phyloP scores from a whole-genome alignment of 2,113 vertebrate species.

The Odocoileus hemionus region DNA sequence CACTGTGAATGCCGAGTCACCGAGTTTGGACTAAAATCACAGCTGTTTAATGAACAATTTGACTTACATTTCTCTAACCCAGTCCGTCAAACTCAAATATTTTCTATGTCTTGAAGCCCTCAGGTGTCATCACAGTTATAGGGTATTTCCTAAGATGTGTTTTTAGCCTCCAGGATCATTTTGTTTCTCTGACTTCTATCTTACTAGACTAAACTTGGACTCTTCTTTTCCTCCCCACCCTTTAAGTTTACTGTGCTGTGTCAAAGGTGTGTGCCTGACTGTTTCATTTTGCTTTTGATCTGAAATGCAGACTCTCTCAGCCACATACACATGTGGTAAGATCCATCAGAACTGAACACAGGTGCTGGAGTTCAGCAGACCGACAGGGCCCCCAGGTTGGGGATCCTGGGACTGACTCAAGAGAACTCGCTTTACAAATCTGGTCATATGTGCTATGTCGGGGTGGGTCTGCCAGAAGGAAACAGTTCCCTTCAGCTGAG shows the following conservation, averaged over 20 bases:
- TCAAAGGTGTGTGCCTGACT: background rate
- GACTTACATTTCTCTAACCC: background rate
- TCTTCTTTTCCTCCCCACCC: background rate
- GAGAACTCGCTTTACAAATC: background rate
- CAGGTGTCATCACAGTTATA: background rate
- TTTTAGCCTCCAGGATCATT: background rate
- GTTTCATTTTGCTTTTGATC: background rate
- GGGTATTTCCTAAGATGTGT: background rate
- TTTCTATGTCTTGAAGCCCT: background rate
- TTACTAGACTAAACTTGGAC: background rate
- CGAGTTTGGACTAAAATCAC: background rate
- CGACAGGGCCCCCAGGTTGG: accelerated
- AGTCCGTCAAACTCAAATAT: background rate
- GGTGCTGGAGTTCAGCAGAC: background rate
- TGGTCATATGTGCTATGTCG: background rate
- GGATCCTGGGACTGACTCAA: too few relatives aligned
- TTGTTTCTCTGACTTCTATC: background rate
- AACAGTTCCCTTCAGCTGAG: background rate
- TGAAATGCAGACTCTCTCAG: background rate
- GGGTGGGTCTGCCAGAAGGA: background rate
- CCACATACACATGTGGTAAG: background rate
- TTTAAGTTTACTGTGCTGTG: background rate
- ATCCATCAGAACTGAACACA: background rate
- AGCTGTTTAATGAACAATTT: background rate
- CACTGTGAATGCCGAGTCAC: background rate